Evolutionary conservation across 2,888 invertebrate genomes (phyloP).

Genomic region (Chrysopilus asiliformis): DNA sequence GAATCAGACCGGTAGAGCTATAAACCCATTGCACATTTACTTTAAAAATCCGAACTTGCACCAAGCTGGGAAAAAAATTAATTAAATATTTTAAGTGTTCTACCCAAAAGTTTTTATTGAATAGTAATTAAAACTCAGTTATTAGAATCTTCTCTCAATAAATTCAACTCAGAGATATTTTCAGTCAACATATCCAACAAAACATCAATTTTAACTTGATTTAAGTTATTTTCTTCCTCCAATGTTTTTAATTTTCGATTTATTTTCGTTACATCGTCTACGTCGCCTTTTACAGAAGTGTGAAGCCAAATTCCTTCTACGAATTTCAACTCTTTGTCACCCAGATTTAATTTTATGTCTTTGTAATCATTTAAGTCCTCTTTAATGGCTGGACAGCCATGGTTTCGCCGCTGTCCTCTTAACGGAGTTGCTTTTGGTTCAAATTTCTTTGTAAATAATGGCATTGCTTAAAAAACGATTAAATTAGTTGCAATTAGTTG

Average conservation of each 20-base stretch:
- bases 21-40: too few relatives aligned
- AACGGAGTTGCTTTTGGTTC: conserved; percentile 29
- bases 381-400: conserved; percentile 24
- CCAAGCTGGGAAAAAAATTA: too few relatives aligned
- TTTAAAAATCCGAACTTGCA: too few relatives aligned
- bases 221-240: conserved; percentile 33
- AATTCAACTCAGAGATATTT: conserved; percentile 26
- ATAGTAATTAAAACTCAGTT: background rate
- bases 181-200: conserved; percentile 32
- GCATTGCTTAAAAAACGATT: too few relatives aligned
- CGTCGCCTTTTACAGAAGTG: conserved; percentile 22
- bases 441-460: conserved; percentile 33
- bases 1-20: too few relatives aligned
- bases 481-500: too few relatives aligned
- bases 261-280: conserved; percentile 26
- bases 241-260: conserved; percentile 26
- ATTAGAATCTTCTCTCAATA: conserved; percentile 11
- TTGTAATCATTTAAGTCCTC: conserved; percentile 32
- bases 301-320: conserved; percentile 34
- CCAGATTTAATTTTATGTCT: conserved; percentile 26
- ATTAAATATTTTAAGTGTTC: background rate
- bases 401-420: conserved; percentile 26
- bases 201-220: conserved; percentile 31
- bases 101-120: background rate
- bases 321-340: conserved; percentile 30